Base-by-base conservation (phyloP, 2,113 vertebrate genomes). In the Lycaon pictus region DNA sequence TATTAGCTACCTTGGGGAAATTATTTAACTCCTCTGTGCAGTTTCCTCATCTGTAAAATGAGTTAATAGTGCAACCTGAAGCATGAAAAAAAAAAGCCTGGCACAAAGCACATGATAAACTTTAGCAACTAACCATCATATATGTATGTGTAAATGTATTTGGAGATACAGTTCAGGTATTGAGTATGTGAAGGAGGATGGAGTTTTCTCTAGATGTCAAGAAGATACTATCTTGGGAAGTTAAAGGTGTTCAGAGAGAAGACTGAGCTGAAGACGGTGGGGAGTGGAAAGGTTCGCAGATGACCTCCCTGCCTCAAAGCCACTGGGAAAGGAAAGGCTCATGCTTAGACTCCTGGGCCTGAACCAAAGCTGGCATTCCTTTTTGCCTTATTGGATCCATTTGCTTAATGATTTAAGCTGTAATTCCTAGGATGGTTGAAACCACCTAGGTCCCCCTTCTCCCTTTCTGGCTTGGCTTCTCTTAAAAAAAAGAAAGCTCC, bases 1-100 rank as follows among this genome's bases (percentile, higher is more conserved):
- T 83, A 63, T 11, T 65, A 86, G 51, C 62, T 48, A 82, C 62
- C 62, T 67, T 83, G 56, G 19, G n/a, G 43, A 51, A 58, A 82
- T 62, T 85, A 53, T 58, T 87, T 81, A 85, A 93, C n/a, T 84
- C 60, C 37, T 88, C 19, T 53, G 53, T 56, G 56, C n/a, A 69
- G 67, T 88, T 90, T 94, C 37, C 83, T 88, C 65, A 60, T 95
- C 69, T 81, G 32, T 95, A 90, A 94, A 83, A 83, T 94, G 63
- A 94, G 60, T 80, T 80, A 83, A 20, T 67, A 83, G 58, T 83
- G 9, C 43, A 87, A 15, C 37, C 25, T 43, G 32, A 88, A 62
- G 32, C 88, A 67, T 94, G 79, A 23, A 62, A 16, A 51, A 56
- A 77, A 92, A 72, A 48, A 16, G 11, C 13, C n/a, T 88, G 37